Evolutionary conservation across 2,113 vertebrate species (phyloP).

Genomic region (Laticauda colubrina): DNA sequence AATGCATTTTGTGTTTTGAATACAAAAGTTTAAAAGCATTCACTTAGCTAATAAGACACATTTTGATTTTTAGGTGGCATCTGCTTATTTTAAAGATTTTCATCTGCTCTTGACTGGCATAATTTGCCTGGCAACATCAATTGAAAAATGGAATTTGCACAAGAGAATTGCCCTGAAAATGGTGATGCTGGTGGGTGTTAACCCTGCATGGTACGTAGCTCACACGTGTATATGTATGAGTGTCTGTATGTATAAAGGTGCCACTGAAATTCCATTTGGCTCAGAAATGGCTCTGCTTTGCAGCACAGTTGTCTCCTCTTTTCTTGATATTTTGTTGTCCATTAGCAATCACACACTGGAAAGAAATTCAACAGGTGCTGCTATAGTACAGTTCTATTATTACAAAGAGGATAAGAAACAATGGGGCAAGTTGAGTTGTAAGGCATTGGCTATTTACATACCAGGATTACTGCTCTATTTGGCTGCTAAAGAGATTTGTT

Average conservation of each 20-base stretch:
- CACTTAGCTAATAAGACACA: neutral
- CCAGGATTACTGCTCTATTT: conserved; percentile 19
- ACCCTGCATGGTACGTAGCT: conserved; percentile 81
- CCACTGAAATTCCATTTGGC: conserved; percentile 7
- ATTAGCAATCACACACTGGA: neutral
- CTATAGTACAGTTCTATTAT: neutral
- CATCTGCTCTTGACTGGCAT: conserved; percentile 87
- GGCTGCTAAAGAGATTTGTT: neutral
- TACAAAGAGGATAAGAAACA: neutral
- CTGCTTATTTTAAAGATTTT: conserved; percentile 91
- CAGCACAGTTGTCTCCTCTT: neutral
- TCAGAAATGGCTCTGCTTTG: conserved; percentile 19
- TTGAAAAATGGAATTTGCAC: conserved; percentile 95
- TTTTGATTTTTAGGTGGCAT: conserved; percentile 79
- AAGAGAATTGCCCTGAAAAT: conserved; percentile 86
- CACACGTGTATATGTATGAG: neutral
- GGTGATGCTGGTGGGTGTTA: conserved; percentile 86
- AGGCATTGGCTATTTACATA: conserved; percentile 6
- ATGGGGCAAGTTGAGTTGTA: neutral
- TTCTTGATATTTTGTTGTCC: neutral
- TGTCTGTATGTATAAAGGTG: neutral
- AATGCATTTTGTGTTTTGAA: neutral
- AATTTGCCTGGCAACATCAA: conserved; percentile 88
- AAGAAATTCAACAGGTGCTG: neutral
- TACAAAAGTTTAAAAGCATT: neutral